Percentiles rank a stretch among this genome's conserved stretches.
phyloP scores from a whole-genome alignment of 2,797 vertebrate genomes.

The Phrynocephalus forsythii region DNA sequence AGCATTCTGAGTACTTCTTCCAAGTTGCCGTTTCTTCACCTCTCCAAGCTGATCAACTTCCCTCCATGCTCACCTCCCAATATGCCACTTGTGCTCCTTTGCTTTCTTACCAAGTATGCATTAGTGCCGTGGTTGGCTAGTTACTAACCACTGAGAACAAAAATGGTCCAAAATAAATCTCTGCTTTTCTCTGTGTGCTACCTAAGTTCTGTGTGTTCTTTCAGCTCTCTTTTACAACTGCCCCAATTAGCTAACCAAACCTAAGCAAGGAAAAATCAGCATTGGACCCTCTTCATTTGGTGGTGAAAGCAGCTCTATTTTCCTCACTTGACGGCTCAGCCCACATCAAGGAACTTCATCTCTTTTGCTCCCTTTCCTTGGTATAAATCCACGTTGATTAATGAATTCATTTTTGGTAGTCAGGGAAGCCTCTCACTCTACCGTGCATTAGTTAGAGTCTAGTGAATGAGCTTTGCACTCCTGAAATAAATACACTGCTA shows the following conservation, averaged over 20 bases:
- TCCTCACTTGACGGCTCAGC: no score
- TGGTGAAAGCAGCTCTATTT: no score
- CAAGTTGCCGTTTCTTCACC: neutral
- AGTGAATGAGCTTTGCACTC: neutral
- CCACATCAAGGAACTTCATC: no score
- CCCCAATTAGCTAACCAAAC: no score
- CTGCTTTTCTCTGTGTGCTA: slow-evolving; percentile 13
- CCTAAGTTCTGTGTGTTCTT: slow-evolving; percentile 2
- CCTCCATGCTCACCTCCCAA: neutral
- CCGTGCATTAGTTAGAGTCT: neutral
- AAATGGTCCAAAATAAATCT: slow-evolving; percentile 28
- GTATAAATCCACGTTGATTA: neutral
- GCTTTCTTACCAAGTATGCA: slow-evolving; percentile 11
- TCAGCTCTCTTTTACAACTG: no score
- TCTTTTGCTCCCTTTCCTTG: no score
- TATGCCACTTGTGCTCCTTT: neutral
- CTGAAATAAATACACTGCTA: neutral
- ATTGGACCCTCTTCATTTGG: no score
- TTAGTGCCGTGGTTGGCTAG: slow-evolving; percentile 33
- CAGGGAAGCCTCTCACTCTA: neutral
- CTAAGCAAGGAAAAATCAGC: neutral
- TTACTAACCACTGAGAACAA: slow-evolving; percentile 19
- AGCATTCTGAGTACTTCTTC: slow-evolving; percentile 7
- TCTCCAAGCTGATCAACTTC: neutral
- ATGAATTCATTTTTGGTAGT: neutral